A percentile compares a stretch with the other conserved stretches of the same genome.
These are phyloP conservation scores for Helicoverpa assulta DNA, from an alignment of 2,888 invertebrate genomes.

Conservation along the genomic window DNA sequence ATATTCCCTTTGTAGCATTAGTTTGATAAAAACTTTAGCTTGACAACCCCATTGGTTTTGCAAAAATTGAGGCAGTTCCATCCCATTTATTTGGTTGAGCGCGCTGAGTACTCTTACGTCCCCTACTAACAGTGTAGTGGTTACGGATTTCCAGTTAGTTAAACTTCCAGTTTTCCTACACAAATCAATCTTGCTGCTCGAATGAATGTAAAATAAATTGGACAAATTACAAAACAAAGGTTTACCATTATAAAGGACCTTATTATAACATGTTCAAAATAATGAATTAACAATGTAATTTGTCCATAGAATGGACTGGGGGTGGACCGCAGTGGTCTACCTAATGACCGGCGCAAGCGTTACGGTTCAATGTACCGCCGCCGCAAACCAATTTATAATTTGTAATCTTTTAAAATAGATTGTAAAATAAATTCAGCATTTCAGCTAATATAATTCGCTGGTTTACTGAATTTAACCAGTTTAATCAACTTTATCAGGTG, in stretches of 20 bases:
- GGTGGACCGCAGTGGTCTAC: slow-evolving; percentile 66
- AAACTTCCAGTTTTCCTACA: slow-evolving; percentile 28
- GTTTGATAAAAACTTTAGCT: slow-evolving; percentile 29
- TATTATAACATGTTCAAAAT: slow-evolving; percentile 61
- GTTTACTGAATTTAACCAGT: slow-evolving; percentile 50
- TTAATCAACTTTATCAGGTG: slow-evolving; percentile 25
- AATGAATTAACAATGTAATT: slow-evolving; percentile 76
- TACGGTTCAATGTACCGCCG: slow-evolving; percentile 63
- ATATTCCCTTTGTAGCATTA: slow-evolving; percentile 3
- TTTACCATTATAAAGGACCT: slow-evolving; percentile 32
- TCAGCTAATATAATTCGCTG: slow-evolving; percentile 42
- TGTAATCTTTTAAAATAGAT: slow-evolving; percentile 63
- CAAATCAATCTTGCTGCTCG: slow-evolving; percentile 16
- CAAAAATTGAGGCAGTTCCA: slow-evolving; percentile 37
- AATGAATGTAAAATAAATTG: slow-evolving; percentile 15
- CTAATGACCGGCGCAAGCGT: slow-evolving; percentile 70
- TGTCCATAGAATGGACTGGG: slow-evolving; percentile 65
- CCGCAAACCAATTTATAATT: slow-evolving; percentile 73
- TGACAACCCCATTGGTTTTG: slow-evolving; percentile 22
- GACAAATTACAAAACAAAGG: slow-evolving; percentile 28
- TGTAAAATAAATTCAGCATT: slow-evolving; percentile 53
- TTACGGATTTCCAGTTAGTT: slow-evolving; percentile 51
- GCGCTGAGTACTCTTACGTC: slow-evolving; percentile 31
- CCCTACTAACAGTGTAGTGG: slow-evolving; percentile 34
- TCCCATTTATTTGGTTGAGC: slow-evolving; percentile 34